These are phyloP conservation scores for Alosa alosa DNA, from an alignment of 2,113 vertebrate genomes.

Conservation along the genomic window DNA sequence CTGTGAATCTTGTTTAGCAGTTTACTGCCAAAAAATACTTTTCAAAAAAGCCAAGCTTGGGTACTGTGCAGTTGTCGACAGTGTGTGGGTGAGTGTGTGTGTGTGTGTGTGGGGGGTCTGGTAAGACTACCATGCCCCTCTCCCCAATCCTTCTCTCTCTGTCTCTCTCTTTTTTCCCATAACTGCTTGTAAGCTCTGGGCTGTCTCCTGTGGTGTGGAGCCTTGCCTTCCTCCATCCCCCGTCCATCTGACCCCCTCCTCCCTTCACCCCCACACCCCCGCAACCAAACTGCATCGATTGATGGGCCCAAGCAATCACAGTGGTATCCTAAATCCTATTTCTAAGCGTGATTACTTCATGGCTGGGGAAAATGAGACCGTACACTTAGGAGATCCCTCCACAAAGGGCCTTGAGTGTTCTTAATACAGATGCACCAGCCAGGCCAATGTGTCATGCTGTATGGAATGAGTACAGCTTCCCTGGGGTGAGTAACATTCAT, in stretches of 20 bases:
- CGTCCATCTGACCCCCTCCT: background rate
- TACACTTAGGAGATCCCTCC: conserved; percentile 27
- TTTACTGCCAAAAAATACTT: conserved; percentile 21
- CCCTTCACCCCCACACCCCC: conserved; percentile 14
- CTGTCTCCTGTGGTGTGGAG: background rate
- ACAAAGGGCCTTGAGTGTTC: conserved; percentile 43
- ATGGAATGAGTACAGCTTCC: background rate
- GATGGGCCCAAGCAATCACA: conserved; percentile 25
- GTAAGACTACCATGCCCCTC: background rate
- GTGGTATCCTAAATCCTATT: conserved; percentile 52
- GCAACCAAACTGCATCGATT: conserved; percentile 4
- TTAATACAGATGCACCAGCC: conserved; percentile 44
- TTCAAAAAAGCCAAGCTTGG: conserved; percentile 25
- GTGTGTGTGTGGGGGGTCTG: too few relatives aligned
- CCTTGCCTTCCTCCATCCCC: background rate
- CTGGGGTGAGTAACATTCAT: background rate
- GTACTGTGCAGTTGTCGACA: conserved; percentile 5
- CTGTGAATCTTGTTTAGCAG: background rate
- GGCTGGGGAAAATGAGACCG: conserved; percentile 47
- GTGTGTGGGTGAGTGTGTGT: background rate
- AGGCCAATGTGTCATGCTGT: conserved; percentile 17
- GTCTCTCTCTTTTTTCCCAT: background rate
- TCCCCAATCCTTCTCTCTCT: too few relatives aligned
- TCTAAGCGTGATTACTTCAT: conserved; percentile 50
- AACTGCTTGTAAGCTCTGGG: background rate